Base-by-base conservation (phyloP, 1,140 invertebrate genomes). In the Leptonema lineaticorne region DNA sequence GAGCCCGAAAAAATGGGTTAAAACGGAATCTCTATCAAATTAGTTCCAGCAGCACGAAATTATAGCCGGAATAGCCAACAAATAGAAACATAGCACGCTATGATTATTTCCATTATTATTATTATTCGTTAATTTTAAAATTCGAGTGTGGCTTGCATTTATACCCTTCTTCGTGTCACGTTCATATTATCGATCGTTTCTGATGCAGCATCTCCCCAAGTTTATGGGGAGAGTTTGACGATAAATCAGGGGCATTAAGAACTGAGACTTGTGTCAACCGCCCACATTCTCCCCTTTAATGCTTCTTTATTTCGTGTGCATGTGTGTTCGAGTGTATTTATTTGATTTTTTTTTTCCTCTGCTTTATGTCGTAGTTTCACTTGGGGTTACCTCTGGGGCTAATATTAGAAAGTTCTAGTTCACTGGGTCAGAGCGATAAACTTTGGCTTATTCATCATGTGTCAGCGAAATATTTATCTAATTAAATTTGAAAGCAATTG, bases 191-290 rank as follows among this genome's bases (percentile, higher is more conserved):
- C 50, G 50, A 53, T 53, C 50, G 5, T 11, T 9, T 22, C 46
- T 18, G 22, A 50, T 50, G 5, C 22, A 4, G 11, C 50, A n/a
- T 14, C 20, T 26, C 24, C 50, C 50, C 50, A 9, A 8, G 20
- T 26, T 53, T 26, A 53, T 53, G 1, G 9, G 50, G 4, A 41
- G 3, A 53, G 27, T 26, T 53, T 7, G 20, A 14, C 22, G 50
- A 24, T 53, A 2, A 24, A n/a, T 45, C 50, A 53, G 50, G 7
- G 50, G 50, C 50, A 53, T 53, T 53, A 53, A 53, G 50, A 53
- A 53, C 27, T 53, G 50, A 53, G 50, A 53, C 50, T 53, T 53
- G 50, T 53, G 50, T 53, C 50, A 24, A 53, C 20, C 50, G 18
- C 24, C 50, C 50, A 7, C 11, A 9, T 16, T 11, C 37, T 4